Percentiles rank a stretch among this genome's conserved stretches.
phyloP scores from a whole-genome alignment of 2,888 invertebrate genomes.

The Amphipyra tragopoginis region DNA sequence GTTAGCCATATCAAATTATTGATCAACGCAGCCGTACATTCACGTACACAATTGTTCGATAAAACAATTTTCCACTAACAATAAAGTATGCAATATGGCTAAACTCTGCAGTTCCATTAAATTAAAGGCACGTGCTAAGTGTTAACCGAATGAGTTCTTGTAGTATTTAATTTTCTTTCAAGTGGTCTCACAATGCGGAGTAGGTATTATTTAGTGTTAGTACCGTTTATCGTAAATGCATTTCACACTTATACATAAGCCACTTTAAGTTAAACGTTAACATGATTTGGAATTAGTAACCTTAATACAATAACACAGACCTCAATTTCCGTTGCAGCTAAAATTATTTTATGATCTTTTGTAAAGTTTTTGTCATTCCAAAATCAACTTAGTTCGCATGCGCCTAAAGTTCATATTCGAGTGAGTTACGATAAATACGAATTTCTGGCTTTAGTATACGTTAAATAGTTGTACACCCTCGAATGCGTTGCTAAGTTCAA shows the following conservation, averaged over 20 bases:
- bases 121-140: slow-evolving; percentile 26
- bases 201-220: slow-evolving; percentile 15
- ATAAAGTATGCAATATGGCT: slow-evolving; percentile 24
- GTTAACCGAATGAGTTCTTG: slow-evolving; percentile 34
- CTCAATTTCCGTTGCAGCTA: no score
- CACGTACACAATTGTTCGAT: neutral
- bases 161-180: slow-evolving; percentile 39
- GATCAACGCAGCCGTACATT: no score
- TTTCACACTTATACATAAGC: slow-evolving; percentile 9
- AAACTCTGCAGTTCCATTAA: slow-evolving; percentile 24
- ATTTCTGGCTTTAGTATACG: neutral
- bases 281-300: no score
- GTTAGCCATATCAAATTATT: no score
- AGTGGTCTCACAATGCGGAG: slow-evolving; percentile 14
- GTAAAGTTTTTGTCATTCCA: no score
- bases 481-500: slow-evolving; percentile 25
- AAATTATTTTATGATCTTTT: no score
- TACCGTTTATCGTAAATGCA: slow-evolving; percentile 17
- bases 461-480: slow-evolving; percentile 13
- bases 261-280: no score
- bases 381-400: no score
- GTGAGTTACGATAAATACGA: no score
- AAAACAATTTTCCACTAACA: slow-evolving; percentile 6
- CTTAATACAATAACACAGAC: no score
- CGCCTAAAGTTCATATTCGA: no score